A percentile compares a stretch with the other conserved stretches of the same genome.
Conservation (phyloP, 2,113 vertebrate species). For the Oreochromis niloticus region DNA sequence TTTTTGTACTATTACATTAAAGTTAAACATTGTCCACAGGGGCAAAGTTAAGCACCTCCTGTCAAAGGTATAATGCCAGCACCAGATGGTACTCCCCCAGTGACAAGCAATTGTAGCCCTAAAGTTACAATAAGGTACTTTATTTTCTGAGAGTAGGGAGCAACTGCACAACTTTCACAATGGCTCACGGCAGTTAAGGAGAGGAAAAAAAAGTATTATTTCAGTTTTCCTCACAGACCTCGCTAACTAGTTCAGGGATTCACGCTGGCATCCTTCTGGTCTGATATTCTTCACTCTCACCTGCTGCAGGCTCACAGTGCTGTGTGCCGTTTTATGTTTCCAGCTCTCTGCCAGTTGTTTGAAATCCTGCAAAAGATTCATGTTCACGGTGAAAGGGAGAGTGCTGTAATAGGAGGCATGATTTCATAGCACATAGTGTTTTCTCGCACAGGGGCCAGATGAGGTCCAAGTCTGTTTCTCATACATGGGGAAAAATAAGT, state of each 20-base stretch:
- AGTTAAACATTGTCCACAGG: neutral
- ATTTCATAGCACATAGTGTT: conserved; percentile 1
- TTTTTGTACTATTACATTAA: neutral
- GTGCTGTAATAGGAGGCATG: neutral
- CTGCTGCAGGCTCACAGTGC: neutral
- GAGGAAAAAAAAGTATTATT: neutral
- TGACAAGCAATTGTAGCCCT: neutral
- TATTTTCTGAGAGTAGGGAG: neutral
- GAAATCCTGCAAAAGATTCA: neutral
- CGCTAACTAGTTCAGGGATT: neutral
- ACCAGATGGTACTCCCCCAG: neutral
- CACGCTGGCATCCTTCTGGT: neutral
- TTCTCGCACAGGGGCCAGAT: conserved; percentile 2
- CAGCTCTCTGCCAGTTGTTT: neutral
- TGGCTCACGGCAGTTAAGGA: neutral
- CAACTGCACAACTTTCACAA: neutral
- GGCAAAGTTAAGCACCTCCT: neutral
- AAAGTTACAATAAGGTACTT: neutral
- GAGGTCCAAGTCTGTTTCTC: neutral
- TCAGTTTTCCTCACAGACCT: neutral
- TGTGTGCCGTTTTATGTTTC: neutral
- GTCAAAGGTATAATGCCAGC: neutral
- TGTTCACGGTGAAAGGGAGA: neutral
- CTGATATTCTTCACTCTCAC: neutral
- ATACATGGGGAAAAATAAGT: neutral